phyloP scores from a whole-genome alignment of 2,888 invertebrate genomes.

The Melanargia galathea region DNA sequence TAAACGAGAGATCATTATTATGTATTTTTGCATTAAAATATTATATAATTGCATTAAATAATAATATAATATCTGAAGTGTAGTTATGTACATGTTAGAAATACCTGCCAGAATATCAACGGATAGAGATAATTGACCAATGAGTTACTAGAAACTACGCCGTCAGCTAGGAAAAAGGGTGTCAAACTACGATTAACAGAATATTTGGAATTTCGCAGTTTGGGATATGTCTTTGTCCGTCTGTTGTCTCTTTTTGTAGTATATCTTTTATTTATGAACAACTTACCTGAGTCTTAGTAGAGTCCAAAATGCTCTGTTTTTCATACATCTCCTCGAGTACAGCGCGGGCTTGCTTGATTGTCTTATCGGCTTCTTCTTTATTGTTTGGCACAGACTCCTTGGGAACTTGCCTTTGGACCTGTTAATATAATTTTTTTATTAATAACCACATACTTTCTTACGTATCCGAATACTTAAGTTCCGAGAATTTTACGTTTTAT shows the following conservation, averaged over 20 bases:
- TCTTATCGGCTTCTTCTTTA: constrained; percentile 95
- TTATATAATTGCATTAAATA: no score
- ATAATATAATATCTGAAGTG: no score
- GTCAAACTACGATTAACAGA: no score
- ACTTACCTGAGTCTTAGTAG: constrained; percentile 89
- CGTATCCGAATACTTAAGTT: not conserved
- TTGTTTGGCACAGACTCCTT: constrained; percentile 90
- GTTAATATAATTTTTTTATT: constrained; percentile 18
- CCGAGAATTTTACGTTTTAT: not conserved
- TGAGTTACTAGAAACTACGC: no score
- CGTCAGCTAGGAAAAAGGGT: no score
- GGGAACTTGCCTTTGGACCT: constrained; percentile 91
- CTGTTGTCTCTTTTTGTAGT: not conserved
- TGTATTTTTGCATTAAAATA: no score
- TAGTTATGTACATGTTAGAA: no score
- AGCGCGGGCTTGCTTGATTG: constrained; percentile 89
- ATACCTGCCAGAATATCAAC: no score
- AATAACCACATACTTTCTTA: not conserved
- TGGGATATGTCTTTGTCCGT: not conserved
- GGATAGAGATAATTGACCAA: no score
- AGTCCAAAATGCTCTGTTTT: constrained; percentile 94
- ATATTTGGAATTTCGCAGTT: no score
- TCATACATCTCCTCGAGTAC: constrained; percentile 96
- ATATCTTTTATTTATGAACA: constrained; percentile 1
- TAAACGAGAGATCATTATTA: no score